Evolutionary conservation across 2,113 vertebrate genomes (phyloP).

Genomic region (Calonectris borealis): DNA sequence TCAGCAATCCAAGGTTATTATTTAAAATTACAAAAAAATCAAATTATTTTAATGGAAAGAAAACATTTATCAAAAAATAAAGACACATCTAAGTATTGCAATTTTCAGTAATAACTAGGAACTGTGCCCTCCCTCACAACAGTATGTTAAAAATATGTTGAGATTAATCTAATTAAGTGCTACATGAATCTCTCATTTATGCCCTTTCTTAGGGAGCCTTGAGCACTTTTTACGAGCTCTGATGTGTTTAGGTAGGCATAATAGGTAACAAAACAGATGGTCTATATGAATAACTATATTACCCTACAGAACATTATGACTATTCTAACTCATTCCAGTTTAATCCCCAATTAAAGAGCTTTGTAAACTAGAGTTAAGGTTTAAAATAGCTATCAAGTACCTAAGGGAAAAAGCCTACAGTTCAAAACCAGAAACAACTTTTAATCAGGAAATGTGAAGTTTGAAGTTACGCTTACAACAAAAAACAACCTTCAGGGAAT

Average conservation of each 20-base stretch:
- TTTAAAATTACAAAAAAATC: not conserved
- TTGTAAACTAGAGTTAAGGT: not conserved
- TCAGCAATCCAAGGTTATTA: not conserved
- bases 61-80: not conserved
- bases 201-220: not conserved
- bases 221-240: not conserved
- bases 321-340: not conserved
- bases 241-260: not conserved
- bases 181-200: not conserved
- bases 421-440: not conserved
- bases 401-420: not conserved
- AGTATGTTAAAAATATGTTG: not conserved
- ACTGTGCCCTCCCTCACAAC: not conserved
- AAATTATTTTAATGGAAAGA: not conserved
- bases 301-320: not conserved
- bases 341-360: not conserved
- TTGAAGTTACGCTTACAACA: not conserved
- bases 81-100: not conserved
- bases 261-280: not conserved
- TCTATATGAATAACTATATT: not conserved
- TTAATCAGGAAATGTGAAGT: not conserved
- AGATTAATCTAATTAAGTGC: constrained; percentile 20
- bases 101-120: not conserved
- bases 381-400: not conserved
- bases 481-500: not conserved